Evolutionary conservation across 2,113 vertebrate genomes (phyloP), one percentile per base, ranked within the genome.

Genomic region (Channa argus): DNA sequence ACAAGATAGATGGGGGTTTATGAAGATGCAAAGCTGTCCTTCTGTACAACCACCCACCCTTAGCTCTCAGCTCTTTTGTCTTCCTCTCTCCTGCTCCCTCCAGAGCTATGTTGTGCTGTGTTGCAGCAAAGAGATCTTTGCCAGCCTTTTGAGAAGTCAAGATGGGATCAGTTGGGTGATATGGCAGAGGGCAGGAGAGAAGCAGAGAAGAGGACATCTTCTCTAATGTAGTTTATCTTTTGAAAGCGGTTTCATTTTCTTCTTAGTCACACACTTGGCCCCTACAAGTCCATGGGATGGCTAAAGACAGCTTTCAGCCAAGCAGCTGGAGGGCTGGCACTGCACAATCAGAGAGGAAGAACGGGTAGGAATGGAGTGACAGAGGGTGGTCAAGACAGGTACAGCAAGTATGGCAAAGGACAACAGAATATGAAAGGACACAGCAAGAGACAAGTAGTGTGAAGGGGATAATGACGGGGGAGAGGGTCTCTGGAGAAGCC

Each of bases 1-100:
- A 80, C 63, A 82, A 84, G 90, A 89, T 76, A 50, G 88, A 88
- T 88, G 58, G 55, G 68, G 70, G 50, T 68, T 75, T 87, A 68
- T 79, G 60, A 68, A 12, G 69, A 73, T 71, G 58, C 41, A 47
- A 75, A 80, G 45, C 51, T 15, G 4, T 47, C 52, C 14, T 49
- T 47, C 8, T 3, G 38, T 41, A 33, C 41, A 24, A 13, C 52
- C 12, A 71, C 53, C 47, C 59, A 64, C 54, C 66, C 38, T 47
- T 53, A 53, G 33, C 50, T 50, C 64, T 24, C 11, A 59, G 73
- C 15, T 66, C 46, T 53, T 66, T n/a, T 62, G 41, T 38, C 46
- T 43, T 53, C 24, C 15, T 60, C 50, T 11, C 44, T 69, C 43
- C 33, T 34, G 10, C 51, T 37, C 55, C 64, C 6, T 41, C 6